Evolutionary conservation across 2,888 invertebrate genomes (phyloP).

Genomic region (Ernsta delagoae): DNA sequence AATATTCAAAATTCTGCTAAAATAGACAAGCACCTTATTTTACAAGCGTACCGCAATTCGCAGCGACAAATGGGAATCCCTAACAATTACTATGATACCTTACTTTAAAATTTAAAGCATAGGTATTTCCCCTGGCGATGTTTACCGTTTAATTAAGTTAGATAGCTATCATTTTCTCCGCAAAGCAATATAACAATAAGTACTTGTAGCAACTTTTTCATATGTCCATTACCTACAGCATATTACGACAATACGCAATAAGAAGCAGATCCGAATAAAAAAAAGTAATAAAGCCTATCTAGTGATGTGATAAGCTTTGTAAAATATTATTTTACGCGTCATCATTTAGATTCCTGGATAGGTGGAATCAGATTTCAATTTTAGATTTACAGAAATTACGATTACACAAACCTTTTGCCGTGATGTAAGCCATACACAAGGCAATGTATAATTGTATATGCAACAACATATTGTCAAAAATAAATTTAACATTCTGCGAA

Average conservation of each 20-base stretch:
- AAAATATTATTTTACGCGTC: not conserved
- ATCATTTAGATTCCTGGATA: no score
- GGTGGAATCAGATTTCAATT: not conserved
- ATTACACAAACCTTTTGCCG: not conserved
- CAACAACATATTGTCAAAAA: no score
- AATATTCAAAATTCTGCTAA: not conserved
- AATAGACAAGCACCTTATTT: no score
- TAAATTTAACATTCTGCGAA: no score
- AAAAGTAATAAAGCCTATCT: not conserved
- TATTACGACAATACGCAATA: not conserved
- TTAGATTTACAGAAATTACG: slow-evolving; percentile 1
- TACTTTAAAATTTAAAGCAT: not conserved
- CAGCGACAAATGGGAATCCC: not conserved
- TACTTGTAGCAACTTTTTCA: not conserved
- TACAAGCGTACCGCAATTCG: not conserved
- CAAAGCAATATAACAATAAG: not conserved
- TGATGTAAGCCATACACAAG: no score
- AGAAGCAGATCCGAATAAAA: not conserved
- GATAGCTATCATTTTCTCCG: not conserved
- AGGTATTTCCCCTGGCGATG: not conserved
- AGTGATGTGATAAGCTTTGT: not conserved
- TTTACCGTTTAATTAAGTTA: slow-evolving; percentile 5
- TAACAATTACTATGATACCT: not conserved
- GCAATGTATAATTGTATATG: no score
- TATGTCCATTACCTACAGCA: not conserved